These are phyloP conservation scores for Erebia aethiops DNA, from an alignment of 2,888 invertebrate genomes.

Conservation along the genomic window DNA sequence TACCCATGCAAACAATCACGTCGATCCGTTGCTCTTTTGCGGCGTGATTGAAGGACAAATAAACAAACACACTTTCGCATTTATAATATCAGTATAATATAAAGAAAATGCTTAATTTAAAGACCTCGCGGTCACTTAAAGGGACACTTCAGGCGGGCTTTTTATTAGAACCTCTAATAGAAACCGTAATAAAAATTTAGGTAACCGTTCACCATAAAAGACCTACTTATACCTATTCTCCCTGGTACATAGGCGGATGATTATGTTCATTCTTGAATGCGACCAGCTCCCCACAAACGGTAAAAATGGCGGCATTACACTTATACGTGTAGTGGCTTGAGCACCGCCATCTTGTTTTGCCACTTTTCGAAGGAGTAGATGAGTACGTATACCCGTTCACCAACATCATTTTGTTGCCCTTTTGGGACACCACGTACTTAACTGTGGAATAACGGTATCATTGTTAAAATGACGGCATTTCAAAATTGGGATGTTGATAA, in stretches of 20 bases:
- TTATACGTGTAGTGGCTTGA: slow-evolving; percentile 41
- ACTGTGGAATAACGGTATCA: slow-evolving; percentile 33
- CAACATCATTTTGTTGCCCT: slow-evolving; percentile 47
- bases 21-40: too few relatives aligned
- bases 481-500: not conserved
- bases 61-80: too few relatives aligned
- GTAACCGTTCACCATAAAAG: not conserved
- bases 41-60: too few relatives aligned
- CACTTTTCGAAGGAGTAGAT: slow-evolving; percentile 33
- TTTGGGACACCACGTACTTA: slow-evolving; percentile 31
- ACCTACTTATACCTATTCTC: not conserved
- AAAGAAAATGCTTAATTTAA: too few relatives aligned
- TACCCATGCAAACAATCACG: too few relatives aligned
- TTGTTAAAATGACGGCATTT: not conserved
- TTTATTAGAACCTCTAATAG: too few relatives aligned
- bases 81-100: too few relatives aligned
- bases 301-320: slow-evolving; percentile 50
- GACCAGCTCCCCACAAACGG: slow-evolving; percentile 36
- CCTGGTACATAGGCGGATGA: slow-evolving; percentile 25
- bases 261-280: slow-evolving; percentile 33
- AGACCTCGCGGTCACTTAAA: too few relatives aligned
- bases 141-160: too few relatives aligned
- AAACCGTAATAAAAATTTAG: not conserved
- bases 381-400: slow-evolving; percentile 50
- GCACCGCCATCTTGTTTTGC: slow-evolving; percentile 34